Evolutionary conservation across 64 coral and sea anemone species (phyloP).

Genomic region (Porites lutea): DNA sequence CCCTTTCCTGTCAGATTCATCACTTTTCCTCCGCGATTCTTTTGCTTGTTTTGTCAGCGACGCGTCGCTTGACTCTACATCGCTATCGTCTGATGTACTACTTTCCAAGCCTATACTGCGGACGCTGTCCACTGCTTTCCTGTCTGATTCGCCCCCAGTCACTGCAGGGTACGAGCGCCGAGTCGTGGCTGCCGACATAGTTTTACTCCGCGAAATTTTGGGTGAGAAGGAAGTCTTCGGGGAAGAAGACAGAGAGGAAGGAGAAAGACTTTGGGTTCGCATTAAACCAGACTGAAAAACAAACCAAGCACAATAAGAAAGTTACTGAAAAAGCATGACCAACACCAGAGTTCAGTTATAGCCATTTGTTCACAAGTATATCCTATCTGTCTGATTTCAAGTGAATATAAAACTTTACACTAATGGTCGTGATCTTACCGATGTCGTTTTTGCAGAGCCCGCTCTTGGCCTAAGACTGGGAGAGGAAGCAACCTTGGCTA

Average conservation of each 20-base stretch:
- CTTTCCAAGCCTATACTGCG: slow-evolving; percentile 32
- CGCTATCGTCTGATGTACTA: slow-evolving; percentile 90
- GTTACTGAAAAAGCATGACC: no score
- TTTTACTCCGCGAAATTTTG: slow-evolving; percentile 55
- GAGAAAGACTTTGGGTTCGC: slow-evolving; percentile 65
- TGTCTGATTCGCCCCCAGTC: slow-evolving; percentile 29
- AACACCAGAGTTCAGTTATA: no score
- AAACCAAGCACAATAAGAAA: neutral
- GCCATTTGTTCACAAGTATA: no score
- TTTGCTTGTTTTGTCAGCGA: slow-evolving; percentile 36
- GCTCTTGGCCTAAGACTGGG: neutral
- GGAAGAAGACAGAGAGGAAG: slow-evolving; percentile 42
- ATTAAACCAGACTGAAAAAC: slow-evolving; percentile 54
- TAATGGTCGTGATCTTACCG: neutral
- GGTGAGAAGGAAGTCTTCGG: slow-evolving; percentile 39
- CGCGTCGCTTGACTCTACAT: slow-evolving; percentile 57
- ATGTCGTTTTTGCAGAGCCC: slow-evolving; percentile 12
- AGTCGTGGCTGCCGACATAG: slow-evolving; percentile 39
- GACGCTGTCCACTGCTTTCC: slow-evolving; percentile 11
- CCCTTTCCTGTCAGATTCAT: slow-evolving; percentile 39
- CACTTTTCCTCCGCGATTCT: slow-evolving; percentile 27
- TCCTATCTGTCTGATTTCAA: no score
- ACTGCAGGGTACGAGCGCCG: slow-evolving; percentile 15
- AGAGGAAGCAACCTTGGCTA: neutral
- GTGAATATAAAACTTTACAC: neutral